phyloP scores from a whole-genome alignment of 2,113 vertebrate genomes.

The Todiramphus chloris region DNA sequence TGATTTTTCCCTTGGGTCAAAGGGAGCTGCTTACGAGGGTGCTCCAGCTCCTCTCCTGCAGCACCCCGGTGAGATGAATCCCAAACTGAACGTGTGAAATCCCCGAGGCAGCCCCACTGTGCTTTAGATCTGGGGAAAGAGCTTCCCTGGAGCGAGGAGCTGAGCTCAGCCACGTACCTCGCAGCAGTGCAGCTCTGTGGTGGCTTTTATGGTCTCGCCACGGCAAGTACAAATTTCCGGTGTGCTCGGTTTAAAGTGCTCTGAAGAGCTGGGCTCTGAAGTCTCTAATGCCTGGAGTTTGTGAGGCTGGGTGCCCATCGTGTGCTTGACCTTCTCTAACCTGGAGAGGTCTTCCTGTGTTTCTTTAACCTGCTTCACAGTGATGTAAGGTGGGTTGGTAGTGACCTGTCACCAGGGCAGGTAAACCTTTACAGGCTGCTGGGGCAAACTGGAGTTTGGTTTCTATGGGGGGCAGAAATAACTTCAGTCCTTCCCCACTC shows the following conservation, averaged over 20 bases:
- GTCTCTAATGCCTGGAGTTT: neutral
- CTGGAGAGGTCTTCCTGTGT: neutral
- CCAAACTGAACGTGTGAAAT: neutral
- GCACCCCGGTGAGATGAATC: neutral
- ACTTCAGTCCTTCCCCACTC: neutral
- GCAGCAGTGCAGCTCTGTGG: too few species aligned
- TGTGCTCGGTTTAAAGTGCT: neutral
- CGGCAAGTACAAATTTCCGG: neutral
- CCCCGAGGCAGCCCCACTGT: neutral
- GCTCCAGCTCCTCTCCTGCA: neutral
- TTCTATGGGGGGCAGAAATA: neutral
- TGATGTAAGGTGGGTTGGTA: neutral
- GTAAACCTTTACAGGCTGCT: neutral
- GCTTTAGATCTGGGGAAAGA: rapidly evolving
- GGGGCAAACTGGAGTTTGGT: neutral
- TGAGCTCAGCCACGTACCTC: neutral
- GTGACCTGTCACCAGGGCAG: neutral
- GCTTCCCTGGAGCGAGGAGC: neutral
- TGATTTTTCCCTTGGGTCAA: too few species aligned
- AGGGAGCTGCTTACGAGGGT: neutral
- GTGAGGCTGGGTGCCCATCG: neutral
- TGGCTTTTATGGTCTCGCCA: neutral
- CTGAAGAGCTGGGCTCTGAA: neutral
- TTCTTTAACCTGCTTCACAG: neutral
- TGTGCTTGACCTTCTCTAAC: neutral